Conservation (phyloP, 2,888 invertebrate genomes). For the Scaptomyza reducta region DNA sequence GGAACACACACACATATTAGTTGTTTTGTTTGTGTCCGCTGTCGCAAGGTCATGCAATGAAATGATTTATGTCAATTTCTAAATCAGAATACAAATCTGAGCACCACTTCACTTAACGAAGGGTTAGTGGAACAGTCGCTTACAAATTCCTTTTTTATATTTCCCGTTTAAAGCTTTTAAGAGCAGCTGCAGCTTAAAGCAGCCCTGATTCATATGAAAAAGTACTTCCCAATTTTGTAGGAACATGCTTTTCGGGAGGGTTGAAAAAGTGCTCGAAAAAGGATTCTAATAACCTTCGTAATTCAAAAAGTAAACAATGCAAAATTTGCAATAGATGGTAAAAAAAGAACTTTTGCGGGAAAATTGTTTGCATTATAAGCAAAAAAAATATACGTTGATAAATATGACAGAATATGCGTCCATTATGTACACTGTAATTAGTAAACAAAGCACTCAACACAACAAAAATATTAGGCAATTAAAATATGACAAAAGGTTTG, state of each 20-base stretch:
- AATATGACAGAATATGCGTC: conserved; percentile 44
- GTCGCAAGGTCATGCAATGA: conserved; percentile 59
- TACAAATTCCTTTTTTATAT: background rate
- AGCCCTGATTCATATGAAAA: conserved; percentile 1
- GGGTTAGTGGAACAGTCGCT: conserved; percentile 17
- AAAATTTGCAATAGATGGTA: background rate
- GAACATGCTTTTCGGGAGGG: background rate
- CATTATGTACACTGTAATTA: conserved; percentile 60
- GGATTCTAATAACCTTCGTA: conserved; percentile 50
- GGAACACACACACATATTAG: background rate
- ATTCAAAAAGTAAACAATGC: background rate
- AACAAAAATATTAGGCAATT: conserved; percentile 60
- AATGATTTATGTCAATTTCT: conserved; percentile 66
- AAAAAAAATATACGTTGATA: conserved; percentile 11
- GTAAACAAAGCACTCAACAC: conserved; percentile 57
- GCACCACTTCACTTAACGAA: conserved; percentile 15
- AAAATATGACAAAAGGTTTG: conserved; percentile 69
- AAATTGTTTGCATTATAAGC: conserved; percentile 12
- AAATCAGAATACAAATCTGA: conserved; percentile 33
- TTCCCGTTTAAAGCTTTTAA: background rate
- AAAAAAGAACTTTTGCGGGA: conserved; percentile 6
- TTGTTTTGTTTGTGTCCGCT: background rate
- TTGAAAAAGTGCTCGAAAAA: background rate
- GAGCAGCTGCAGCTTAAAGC: background rate
- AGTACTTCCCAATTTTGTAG: background rate